phyloP scores from a whole-genome alignment of 2,888 invertebrate species.

The Sphecodes monilicornis region DNA sequence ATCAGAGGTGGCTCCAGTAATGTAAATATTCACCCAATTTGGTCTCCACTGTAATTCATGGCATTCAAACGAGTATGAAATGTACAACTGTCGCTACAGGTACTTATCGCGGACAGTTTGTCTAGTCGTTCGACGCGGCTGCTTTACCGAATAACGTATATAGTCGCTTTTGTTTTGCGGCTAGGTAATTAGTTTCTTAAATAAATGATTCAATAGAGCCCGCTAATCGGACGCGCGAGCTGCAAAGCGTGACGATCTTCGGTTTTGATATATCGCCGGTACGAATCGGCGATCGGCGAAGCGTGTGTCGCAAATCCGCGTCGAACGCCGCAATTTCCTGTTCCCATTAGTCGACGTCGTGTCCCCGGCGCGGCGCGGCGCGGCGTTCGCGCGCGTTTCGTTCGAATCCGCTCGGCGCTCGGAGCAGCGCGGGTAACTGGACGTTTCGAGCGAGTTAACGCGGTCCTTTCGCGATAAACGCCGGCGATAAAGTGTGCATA shows the following conservation, averaged over 20 bases:
- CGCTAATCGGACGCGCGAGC: constrained; percentile 5
- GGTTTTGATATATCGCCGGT: constrained; percentile 20
- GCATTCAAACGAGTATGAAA: neutral
- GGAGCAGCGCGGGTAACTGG: constrained; percentile 14
- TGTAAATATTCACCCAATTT: too few relatives aligned
- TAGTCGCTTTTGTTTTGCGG: neutral
- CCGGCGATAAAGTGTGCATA: constrained; percentile 7
- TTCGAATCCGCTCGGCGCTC: neutral
- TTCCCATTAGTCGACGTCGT: constrained; percentile 46
- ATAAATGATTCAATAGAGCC: constrained; percentile 24
- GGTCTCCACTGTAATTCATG: neutral
- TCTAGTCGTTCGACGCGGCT: neutral
- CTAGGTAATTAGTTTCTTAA: neutral
- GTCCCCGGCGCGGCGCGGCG: constrained; percentile 5
- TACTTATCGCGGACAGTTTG: neutral
- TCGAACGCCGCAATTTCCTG: constrained; percentile 39
- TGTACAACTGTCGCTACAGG: neutral
- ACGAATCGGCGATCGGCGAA: constrained; percentile 13
- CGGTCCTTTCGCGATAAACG: constrained; percentile 20
- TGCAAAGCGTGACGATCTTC: constrained; percentile 49
- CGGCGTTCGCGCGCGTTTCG: constrained; percentile 16
- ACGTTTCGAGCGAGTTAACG: constrained; percentile 34
- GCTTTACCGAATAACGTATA: neutral
- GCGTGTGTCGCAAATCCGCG: constrained; percentile 26
- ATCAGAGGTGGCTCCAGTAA: too few relatives aligned